Conservation (phyloP, 2,113 vertebrate species). For the Tauraco erythrolophus region DNA sequence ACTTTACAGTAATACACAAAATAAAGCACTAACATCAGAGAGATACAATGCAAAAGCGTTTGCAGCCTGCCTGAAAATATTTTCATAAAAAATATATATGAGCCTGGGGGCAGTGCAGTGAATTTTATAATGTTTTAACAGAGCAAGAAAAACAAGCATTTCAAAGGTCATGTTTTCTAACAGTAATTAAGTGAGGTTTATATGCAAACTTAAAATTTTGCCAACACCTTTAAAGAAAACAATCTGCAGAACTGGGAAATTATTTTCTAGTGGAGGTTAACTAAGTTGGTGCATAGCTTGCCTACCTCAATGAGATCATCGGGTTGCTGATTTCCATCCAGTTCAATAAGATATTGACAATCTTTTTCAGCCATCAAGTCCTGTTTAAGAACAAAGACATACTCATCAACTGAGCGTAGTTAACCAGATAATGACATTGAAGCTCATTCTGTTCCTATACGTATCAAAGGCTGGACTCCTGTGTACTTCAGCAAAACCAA, state of each 20-base stretch:
- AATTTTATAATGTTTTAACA: not conserved
- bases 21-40: not conserved
- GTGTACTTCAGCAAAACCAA: not conserved
- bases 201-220: not conserved
- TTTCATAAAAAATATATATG: not conserved
- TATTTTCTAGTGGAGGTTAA: not conserved
- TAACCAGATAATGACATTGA: not conserved
- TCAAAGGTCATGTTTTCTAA: not conserved
- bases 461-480: not conserved
- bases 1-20: not conserved
- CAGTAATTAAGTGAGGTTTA: not conserved
- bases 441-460: not conserved
- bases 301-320: slow-evolving; percentile 83
- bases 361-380: slow-evolving; percentile 85
- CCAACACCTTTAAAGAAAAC: not conserved
- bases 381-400: slow-evolving; percentile 67
- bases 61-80: not conserved
- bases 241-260: not conserved
- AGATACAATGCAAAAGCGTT: not conserved
- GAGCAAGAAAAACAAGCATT: not conserved
- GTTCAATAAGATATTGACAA: slow-evolving; percentile 83
- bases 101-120: not conserved
- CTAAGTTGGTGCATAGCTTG: not conserved
- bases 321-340: slow-evolving; percentile 86
- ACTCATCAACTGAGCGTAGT: not conserved